phyloP scores from a whole-genome alignment of 2,888 invertebrate species.

The Anthrax anthrax region DNA sequence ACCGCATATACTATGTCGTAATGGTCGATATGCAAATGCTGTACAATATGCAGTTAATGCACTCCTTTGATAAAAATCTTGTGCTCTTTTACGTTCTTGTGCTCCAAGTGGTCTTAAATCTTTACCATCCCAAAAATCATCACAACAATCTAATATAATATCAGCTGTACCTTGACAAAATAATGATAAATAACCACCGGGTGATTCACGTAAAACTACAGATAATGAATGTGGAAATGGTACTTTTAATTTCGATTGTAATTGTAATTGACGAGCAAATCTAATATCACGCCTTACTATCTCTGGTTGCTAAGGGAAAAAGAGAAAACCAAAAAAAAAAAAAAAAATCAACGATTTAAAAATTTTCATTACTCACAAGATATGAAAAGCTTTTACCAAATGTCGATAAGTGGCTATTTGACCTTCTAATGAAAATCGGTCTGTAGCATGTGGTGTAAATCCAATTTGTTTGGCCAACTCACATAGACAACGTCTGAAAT shows the following conservation, averaged over 20 bases:
- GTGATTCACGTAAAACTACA: conserved; percentile 33
- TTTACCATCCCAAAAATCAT: conserved; percentile 90
- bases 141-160: conserved; percentile 84
- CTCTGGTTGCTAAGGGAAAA: conserved; percentile 61
- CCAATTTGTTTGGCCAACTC: conserved; percentile 91
- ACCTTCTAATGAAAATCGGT: conserved; percentile 70
- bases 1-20: conserved; percentile 40
- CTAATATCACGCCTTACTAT: conserved; percentile 78
- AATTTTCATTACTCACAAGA: too few relatives aligned
- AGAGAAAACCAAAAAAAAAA: neutral
- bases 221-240: conserved; percentile 33
- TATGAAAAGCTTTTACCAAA: conserved; percentile 46
- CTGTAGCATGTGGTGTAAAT: conserved; percentile 71
- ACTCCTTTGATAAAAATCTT: conserved; percentile 93
- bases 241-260: conserved; percentile 82
- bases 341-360: neutral
- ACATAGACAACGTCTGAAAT: conserved; percentile 64
- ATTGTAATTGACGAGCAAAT: conserved; percentile 67
- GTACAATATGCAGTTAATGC: conserved; percentile 94
- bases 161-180: conserved; percentile 79
- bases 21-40: conserved; percentile 81
- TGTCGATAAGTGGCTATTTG: conserved; percentile 84
- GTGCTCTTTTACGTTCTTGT: conserved; percentile 79
- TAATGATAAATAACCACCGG: conserved; percentile 31
- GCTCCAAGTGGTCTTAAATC: conserved; percentile 65